Base-by-base conservation (phyloP, 1,140 invertebrate species). In the Stegodyphus dumicola region DNA sequence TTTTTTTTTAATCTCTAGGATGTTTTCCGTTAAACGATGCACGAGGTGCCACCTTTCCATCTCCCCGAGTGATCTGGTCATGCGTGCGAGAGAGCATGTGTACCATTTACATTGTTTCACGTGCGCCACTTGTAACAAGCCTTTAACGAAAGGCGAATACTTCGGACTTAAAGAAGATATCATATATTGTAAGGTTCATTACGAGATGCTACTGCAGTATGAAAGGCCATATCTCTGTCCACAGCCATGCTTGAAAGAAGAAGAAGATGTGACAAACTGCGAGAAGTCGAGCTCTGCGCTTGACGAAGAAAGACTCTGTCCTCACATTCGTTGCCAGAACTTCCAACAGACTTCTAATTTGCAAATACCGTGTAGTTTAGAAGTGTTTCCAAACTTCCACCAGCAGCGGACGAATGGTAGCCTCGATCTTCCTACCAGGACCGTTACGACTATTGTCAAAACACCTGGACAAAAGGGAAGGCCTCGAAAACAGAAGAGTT, bases 61-160 rank as follows among this genome's bases (percentile, higher is more conserved):
- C 88, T 94, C 94, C 6, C 94, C 96, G 7, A 94, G 94, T 87
- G 96, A 98, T 91, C 92, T 98, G 88, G 96, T 98, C 89, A 98
- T 98, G 96, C 91, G 96, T 80, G 96, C 96, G 0, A 91, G 95
- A 52, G 95, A 96, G 87, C 92, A 95, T 88, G 95, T 97, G 71
- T 98, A 96, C 91, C 96, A 98, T 90, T 92, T 97, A 70, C 93
- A 94, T 83, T 98, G 96, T 91, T 98, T 98, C 92, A 94, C 94
- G 2, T 98, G 96, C 90, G 93, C 94, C 17, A 93, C 95, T 54
- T 98, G 97, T 91, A 94, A 95, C 77, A 89, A 90, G 78, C 89
- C 90, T 60, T 89, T 93, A 60, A 91, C 90, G 33, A 91, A 92
- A 70, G 93, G 97, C 51, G 96, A 98, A 90, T 95, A 96, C 88